Evolutionary conservation across 2,797 vertebrate species (phyloP), one percentile per base, ranked within the genome.

Genomic region (Lithobates sylvaticus): DNA sequence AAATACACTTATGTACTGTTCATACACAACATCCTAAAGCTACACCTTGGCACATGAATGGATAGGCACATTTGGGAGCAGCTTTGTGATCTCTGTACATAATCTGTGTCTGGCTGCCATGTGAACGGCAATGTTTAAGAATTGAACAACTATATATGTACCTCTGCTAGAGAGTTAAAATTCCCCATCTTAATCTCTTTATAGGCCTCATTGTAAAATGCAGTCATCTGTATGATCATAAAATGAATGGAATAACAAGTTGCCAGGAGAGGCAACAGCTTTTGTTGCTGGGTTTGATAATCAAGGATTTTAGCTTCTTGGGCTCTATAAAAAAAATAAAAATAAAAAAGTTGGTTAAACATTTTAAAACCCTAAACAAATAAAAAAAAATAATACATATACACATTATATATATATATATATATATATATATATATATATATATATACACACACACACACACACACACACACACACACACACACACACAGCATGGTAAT

Each of bases 261-360:
- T 77, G 95, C 95, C 85, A 96, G 7, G 18, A 88, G 93, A 23
- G 94, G 93, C 1, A 95, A 34, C 47, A 96, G 44, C 29, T 95
- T 95, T 69, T 95, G 94, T 81, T 96, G 95, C 89, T 96, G 95
- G 0, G 93, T 95, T 90, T 95, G 95, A 88, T 93, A 93, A 84
- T 95, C 93, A 5, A 96, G 91, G 84, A 96, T 89, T 91, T 95
- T 95, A 29, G 89, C 90, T 82, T 96, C 95, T 81, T 86, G 76
- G 26, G 92, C 92, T 27, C 95, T 96, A 89, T 80, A 84, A 44
- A 29, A 9, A 44, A 39, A 39, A 89, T 80, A 84, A 44, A 29
- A 9, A 44, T 10, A 39, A 7, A 39, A 6, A 26, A 42, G 23
- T 13, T 42, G 6, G 21, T 65, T 65, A 65, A 26, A 65, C 0